These are phyloP conservation scores for Edolisoma coerulescens DNA, from an alignment of 2,113 vertebrate genomes.

Conservation along the genomic window DNA sequence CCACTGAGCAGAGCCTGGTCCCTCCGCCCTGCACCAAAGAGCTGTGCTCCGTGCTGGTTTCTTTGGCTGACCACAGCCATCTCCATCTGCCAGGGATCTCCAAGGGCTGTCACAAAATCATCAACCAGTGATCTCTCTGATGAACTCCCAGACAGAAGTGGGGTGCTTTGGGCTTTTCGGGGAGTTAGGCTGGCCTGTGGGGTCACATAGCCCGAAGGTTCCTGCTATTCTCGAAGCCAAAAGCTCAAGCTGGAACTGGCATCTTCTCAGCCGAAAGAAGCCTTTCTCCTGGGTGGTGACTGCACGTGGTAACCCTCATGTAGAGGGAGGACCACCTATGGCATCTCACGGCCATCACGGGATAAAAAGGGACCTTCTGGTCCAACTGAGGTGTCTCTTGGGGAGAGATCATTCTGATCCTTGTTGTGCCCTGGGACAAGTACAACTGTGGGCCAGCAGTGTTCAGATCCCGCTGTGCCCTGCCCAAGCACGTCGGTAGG, in stretches of 20 bases:
- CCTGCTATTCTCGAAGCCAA: neutral
- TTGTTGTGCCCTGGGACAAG: neutral
- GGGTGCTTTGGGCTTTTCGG: neutral
- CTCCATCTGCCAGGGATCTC: neutral
- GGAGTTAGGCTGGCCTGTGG: neutral
- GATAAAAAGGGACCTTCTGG: neutral
- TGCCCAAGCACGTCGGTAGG: neutral
- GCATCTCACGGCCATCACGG: neutral
- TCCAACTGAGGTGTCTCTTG: neutral
- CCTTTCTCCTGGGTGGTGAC: neutral
- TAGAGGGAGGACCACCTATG: neutral
- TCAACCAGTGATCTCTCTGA: rapidly evolving
- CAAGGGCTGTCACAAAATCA: neutral
- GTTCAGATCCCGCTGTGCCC: neutral
- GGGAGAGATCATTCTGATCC: neutral
- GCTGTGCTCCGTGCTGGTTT: neutral
- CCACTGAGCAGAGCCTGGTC: neutral
- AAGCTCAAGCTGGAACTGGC: neutral
- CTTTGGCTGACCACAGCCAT: neutral
- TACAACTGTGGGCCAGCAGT: neutral
- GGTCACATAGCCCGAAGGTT: neutral
- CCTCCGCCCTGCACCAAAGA: neutral
- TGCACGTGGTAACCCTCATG: rapidly evolving
- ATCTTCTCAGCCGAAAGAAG: neutral
- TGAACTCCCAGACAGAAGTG: neutral